phyloP scores from a whole-genome alignment of 2,113 vertebrate genomes.

The Perognathus longimembris region DNA sequence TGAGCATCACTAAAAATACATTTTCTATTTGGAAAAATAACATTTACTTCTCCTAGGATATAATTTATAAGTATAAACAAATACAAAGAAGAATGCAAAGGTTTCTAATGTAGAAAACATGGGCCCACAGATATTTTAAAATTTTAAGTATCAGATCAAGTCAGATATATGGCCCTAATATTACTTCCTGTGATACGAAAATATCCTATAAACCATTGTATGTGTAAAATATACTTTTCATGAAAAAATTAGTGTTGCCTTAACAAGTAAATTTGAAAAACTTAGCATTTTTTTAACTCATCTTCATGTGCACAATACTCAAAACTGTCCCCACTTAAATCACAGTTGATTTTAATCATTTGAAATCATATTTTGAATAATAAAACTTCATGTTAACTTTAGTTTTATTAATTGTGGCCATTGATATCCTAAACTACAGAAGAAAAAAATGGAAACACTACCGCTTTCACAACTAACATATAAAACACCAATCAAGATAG shows the following conservation, averaged over 20 bases:
- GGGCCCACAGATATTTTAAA: background rate
- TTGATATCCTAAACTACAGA: background rate
- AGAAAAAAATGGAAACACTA: background rate
- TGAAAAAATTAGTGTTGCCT: background rate
- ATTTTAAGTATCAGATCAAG: background rate
- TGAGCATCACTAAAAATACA: constrained; percentile 59
- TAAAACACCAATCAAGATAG: background rate
- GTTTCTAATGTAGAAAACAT: background rate
- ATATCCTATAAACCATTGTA: background rate
- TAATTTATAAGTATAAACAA: background rate
- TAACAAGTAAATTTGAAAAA: background rate
- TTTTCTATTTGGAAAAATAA: constrained; percentile 44
- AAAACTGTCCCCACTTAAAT: background rate
- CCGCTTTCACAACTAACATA: background rate
- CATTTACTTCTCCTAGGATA: constrained; percentile 35
- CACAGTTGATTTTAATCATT: background rate
- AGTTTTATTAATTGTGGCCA: background rate
- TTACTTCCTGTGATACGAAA: background rate
- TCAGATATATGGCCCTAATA: background rate
- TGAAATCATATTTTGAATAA: background rate
- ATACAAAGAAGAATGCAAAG: background rate
- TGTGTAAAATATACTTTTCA: background rate
- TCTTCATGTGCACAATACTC: background rate
- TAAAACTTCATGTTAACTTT: background rate
- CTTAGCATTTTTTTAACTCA: background rate